phyloP scores from a whole-genome alignment of 2,797 vertebrate species.

The Lutra lutra region DNA sequence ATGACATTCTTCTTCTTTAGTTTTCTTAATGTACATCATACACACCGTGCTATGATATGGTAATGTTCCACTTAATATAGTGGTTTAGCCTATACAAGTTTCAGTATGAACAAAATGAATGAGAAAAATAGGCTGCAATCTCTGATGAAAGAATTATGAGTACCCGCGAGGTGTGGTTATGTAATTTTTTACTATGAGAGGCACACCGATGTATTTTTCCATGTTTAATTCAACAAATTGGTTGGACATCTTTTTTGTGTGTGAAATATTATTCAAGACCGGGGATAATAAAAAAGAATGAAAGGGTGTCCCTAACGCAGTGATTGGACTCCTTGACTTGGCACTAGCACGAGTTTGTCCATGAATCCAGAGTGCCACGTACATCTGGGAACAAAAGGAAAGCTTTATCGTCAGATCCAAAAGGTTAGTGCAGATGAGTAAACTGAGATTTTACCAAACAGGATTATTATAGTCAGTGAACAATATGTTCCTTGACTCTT shows the following conservation, averaged over 20 bases:
- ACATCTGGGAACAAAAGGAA: not conserved
- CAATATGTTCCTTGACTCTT: slow-evolving; percentile 39
- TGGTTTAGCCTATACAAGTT: not conserved
- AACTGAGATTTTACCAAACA: slow-evolving; percentile 42
- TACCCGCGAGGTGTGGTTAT: not conserved
- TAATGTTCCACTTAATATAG: not conserved
- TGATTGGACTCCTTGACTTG: not conserved
- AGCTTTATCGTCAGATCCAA: not conserved
- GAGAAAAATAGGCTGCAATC: not conserved
- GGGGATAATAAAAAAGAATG: not conserved
- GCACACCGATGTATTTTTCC: not conserved
- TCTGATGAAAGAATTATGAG: not conserved
- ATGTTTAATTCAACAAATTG: slow-evolving; percentile 4
- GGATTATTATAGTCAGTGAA: not conserved
- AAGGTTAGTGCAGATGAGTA: not conserved
- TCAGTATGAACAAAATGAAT: not conserved
- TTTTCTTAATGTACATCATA: not conserved
- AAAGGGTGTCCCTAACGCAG: not conserved
- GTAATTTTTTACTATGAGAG: not conserved
- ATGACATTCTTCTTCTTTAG: not conserved
- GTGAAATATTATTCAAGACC: not conserved
- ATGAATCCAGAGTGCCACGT: not conserved
- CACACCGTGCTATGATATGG: not conserved
- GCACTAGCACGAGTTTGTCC: not conserved
- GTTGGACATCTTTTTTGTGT: not conserved